These are phyloP conservation scores for Scomber japonicus DNA, from an alignment of 2,113 vertebrate species.

Conservation along the genomic window DNA sequence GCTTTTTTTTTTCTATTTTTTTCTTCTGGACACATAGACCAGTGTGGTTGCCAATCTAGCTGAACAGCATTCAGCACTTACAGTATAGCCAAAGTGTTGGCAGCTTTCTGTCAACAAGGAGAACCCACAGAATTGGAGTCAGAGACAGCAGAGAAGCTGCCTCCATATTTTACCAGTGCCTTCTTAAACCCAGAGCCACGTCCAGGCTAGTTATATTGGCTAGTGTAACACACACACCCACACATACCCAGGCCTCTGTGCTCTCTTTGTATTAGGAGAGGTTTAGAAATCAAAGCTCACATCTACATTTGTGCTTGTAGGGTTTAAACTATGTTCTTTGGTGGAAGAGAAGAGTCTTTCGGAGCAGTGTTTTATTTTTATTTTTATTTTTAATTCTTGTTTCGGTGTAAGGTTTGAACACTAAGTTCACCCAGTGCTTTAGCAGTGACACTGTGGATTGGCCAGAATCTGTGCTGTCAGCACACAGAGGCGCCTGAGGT, in stretches of 20 bases:
- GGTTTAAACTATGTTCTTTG: slow-evolving; percentile 2
- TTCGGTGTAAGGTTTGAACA: slow-evolving; percentile 30
- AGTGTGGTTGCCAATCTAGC: slow-evolving; percentile 48
- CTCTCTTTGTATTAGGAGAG: slow-evolving; percentile 32
- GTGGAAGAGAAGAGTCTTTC: slow-evolving; percentile 3
- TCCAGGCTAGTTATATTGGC: slow-evolving; percentile 46
- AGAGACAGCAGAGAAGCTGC: slow-evolving; percentile 65
- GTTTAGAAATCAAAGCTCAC: slow-evolving; percentile 7
- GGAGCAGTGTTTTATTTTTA: neutral
- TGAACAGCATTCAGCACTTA: slow-evolving; percentile 61
- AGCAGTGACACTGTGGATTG: slow-evolving; percentile 49
- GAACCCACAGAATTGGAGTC: slow-evolving; percentile 54
- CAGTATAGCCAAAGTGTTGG: slow-evolving; percentile 68
- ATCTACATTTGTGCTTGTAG: slow-evolving; percentile 18
- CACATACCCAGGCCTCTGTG: slow-evolving; percentile 21
- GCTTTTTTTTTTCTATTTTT: neutral
- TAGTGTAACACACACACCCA: slow-evolving; percentile 32
- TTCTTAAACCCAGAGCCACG: slow-evolving; percentile 71
- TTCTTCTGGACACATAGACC: slow-evolving; percentile 14
- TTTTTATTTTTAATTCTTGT: neutral
- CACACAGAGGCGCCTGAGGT: slow-evolving; percentile 29
- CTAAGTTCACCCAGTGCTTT: slow-evolving; percentile 36
- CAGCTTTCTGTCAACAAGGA: slow-evolving; percentile 54
- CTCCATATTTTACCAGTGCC: slow-evolving; percentile 75
- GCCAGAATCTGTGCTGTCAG: slow-evolving; percentile 23